Evolutionary conservation across 2,113 vertebrate species (phyloP).

Genomic region (Cynopterus brachyotis): DNA sequence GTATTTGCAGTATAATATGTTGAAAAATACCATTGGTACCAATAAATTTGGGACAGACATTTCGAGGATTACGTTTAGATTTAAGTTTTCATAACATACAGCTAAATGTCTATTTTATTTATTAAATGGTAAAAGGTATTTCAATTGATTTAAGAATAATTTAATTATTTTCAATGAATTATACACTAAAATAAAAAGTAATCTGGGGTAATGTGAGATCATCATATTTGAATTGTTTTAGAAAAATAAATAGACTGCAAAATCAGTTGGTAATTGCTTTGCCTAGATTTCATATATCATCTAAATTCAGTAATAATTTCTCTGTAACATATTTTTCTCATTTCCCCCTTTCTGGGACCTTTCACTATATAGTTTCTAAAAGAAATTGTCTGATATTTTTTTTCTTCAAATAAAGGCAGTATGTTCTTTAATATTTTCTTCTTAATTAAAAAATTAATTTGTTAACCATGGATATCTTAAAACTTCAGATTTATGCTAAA

Average conservation of each 20-base stretch:
- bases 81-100: background rate
- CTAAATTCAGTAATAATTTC: background rate
- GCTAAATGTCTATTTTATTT: background rate
- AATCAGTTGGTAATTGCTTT: constrained; percentile 6
- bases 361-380: background rate
- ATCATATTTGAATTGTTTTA: background rate
- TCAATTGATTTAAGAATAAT: constrained; percentile 16
- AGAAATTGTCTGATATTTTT: background rate
- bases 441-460: constrained; percentile 22
- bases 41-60: background rate
- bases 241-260: background rate
- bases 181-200: background rate
- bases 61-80: background rate
- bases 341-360: background rate
- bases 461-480: background rate
- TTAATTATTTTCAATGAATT: background rate
- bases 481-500: background rate
- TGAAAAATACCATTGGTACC: background rate
- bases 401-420: background rate
- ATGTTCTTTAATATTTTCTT: background rate
- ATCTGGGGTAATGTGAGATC: background rate
- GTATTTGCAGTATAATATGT: background rate
- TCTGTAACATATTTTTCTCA: background rate
- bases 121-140: background rate
- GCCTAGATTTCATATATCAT: background rate